phyloP scores from a whole-genome alignment of 2,113 vertebrate genomes.

The Megaceryle torquata region DNA sequence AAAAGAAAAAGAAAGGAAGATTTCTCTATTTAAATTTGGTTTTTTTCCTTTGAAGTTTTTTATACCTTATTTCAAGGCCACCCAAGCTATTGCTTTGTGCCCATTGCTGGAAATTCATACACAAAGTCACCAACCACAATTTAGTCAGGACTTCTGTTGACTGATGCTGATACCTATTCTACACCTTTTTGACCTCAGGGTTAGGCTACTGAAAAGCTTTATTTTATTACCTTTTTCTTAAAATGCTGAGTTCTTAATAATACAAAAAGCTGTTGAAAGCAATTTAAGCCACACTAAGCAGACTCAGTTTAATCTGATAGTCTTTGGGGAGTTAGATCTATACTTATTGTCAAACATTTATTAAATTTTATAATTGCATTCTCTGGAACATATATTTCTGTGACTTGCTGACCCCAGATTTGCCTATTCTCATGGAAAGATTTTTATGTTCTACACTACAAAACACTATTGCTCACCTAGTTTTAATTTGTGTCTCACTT shows the following conservation, averaged over 20 bases:
- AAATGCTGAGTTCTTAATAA: not conserved
- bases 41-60: not conserved
- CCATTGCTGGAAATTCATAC: not conserved
- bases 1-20: not conserved
- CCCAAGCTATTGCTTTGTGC: not conserved
- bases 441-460: not conserved
- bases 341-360: not conserved
- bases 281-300: not conserved
- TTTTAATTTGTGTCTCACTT: not conserved
- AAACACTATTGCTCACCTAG: not conserved
- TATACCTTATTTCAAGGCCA: not conserved
- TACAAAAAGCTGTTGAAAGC: conserved; percentile 1
- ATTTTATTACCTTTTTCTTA: not conserved
- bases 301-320: not conserved
- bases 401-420: not conserved
- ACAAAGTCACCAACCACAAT: not conserved
- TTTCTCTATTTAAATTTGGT: not conserved
- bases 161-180: not conserved
- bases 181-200: not conserved
- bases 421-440: not conserved
- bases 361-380: conserved; percentile 6
- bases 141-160: not conserved
- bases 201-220: not conserved
- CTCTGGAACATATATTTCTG: not conserved
- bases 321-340: not conserved